phyloP scores from a whole-genome alignment of 2,888 invertebrate genomes.

The Diloba caeruleocephala region DNA sequence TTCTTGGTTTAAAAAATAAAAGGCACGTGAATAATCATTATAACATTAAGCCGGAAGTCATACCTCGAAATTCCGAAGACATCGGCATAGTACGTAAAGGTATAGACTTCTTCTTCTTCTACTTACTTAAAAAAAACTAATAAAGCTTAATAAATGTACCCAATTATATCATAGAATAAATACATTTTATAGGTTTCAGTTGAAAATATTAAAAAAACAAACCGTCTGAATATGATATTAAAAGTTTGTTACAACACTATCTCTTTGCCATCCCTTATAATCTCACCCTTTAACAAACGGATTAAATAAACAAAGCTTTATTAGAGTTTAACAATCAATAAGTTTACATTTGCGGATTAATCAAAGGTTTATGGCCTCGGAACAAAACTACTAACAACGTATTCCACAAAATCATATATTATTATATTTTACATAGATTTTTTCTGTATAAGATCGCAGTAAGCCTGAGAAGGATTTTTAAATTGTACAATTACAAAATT shows the following conservation, averaged over 20 bases:
- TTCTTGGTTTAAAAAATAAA: not conserved
- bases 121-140: too few species aligned
- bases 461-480: too few species aligned
- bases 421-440: too few species aligned
- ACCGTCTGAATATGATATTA: conserved; percentile 1
- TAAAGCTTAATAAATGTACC: too few species aligned
- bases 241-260: conserved; percentile 17
- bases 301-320: conserved; percentile 20
- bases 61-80: too few species aligned
- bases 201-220: conserved; percentile 1
- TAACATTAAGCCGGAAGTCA: not conserved
- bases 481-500: too few species aligned
- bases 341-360: conserved; percentile 1
- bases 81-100: too few species aligned
- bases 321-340: conserved; percentile 14
- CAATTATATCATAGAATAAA: not conserved
- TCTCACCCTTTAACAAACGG: conserved; percentile 8
- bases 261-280: conserved; percentile 19
- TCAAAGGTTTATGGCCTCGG: conserved; percentile 1
- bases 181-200: not conserved
- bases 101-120: too few species aligned
- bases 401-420: too few species aligned
- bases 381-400: too few species aligned
- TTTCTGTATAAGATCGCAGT: too few species aligned
- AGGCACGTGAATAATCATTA: not conserved